Conservation (phyloP, 2,113 vertebrate species). For the Oreochromis tanganicae region DNA sequence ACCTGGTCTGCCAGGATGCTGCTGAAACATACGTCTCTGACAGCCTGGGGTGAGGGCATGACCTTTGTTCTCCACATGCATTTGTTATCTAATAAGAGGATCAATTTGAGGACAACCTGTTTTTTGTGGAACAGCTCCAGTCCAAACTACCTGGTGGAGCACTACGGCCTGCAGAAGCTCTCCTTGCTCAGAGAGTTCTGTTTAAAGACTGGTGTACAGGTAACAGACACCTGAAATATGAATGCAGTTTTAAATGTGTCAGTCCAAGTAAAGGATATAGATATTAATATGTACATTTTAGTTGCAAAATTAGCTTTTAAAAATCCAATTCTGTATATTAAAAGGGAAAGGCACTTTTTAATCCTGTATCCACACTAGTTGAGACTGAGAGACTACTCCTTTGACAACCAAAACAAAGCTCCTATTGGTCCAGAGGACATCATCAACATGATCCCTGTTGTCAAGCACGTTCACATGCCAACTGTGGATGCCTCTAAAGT, state of each 20-base stretch:
- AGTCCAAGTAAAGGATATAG: neutral
- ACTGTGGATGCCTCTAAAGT: slow-evolving; percentile 63
- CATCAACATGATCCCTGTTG: slow-evolving; percentile 76
- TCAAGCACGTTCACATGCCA: slow-evolving; percentile 72
- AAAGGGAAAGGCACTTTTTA: neutral
- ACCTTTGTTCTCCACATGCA: neutral
- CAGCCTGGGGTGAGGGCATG: slow-evolving; percentile 59
- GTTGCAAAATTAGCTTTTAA: neutral
- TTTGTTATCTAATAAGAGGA: neutral
- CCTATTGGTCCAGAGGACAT: slow-evolving; percentile 77
- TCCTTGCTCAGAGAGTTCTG: slow-evolving; percentile 79
- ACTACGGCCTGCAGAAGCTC: slow-evolving; percentile 73
- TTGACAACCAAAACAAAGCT: slow-evolving; percentile 76
- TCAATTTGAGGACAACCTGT: neutral
- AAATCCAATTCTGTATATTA: neutral
- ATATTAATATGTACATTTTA: neutral
- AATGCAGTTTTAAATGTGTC: neutral
- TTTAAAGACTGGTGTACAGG: slow-evolving; percentile 80
- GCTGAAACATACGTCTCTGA: slow-evolving; percentile 70
- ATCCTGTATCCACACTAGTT: slow-evolving; percentile 53
- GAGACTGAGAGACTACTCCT: slow-evolving; percentile 73
- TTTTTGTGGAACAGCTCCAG: slow-evolving; percentile 56
- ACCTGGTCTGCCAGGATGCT: slow-evolving; percentile 70
- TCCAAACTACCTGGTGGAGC: slow-evolving; percentile 72
- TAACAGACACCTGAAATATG: slow-evolving; percentile 16